A percentile compares a stretch with the other conserved stretches of the same genome.
These are phyloP conservation scores for Darevskia nairensis DNA, from an alignment of 2,797 vertebrate genomes.

Conservation along the genomic window DNA sequence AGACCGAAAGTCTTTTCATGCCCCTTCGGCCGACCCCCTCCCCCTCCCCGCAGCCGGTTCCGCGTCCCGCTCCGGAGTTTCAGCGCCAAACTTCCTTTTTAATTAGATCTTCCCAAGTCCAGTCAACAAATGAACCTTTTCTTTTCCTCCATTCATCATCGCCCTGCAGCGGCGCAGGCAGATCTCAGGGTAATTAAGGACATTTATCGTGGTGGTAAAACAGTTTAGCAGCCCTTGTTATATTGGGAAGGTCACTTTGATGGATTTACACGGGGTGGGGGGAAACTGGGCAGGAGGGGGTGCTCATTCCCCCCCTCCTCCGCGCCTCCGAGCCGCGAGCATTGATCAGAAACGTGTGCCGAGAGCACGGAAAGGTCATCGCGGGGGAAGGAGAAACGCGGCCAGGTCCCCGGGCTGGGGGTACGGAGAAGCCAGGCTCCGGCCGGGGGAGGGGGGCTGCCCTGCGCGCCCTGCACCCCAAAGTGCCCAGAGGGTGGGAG, in stretches of 20 bases:
- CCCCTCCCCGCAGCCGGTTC: background rate
- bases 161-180: conserved; percentile 4
- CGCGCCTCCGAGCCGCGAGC: background rate
- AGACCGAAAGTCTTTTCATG: too few species aligned
- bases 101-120: conserved; percentile 14
- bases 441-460: too few species aligned
- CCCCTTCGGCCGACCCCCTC: too few species aligned
- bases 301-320: background rate
- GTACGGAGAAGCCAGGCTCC: too few species aligned
- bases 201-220: conserved; percentile 61
- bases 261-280: background rate
- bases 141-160: background rate
- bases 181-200: conserved; percentile 55
- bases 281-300: background rate
- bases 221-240: conserved; percentile 66
- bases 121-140: background rate
- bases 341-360: background rate
- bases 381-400: background rate
- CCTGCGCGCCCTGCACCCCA: background rate
- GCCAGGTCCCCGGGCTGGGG: background rate
- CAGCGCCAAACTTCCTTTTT: conserved; percentile 8
- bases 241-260: conserved; percentile 53
- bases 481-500: background rate
- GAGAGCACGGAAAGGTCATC: background rate
- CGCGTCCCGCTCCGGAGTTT: background rate